Conservation (phyloP, 2,888 invertebrate species). For the Dasysyrphus albostriatus region DNA sequence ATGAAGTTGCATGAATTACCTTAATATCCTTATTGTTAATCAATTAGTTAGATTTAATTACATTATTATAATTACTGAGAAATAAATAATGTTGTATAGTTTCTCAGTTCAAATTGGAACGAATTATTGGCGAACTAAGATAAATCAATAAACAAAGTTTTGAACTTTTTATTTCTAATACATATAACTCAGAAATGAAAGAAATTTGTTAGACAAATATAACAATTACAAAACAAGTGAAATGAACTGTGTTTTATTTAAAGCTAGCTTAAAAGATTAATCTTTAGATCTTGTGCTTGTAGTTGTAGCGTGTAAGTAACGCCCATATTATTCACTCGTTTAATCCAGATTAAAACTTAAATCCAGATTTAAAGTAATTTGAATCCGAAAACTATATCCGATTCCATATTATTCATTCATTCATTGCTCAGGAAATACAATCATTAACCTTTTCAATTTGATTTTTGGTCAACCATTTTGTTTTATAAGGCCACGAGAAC, state of each 20-base stretch:
- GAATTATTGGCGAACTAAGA: conserved; percentile 42
- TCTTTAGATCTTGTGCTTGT: too few species aligned
- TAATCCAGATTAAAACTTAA: too few species aligned
- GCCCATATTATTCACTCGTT: too few species aligned
- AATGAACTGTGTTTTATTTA: conserved; percentile 15
- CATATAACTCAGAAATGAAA: conserved; percentile 11
- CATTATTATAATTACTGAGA: conserved; percentile 35
- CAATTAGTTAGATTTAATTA: conserved; percentile 57
- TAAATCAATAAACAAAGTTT: conserved; percentile 43
- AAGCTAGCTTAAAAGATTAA: not conserved
- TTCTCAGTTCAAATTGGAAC: conserved; percentile 25
- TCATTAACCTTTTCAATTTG: too few species aligned
- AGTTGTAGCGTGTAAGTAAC: too few species aligned
- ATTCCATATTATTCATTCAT: too few species aligned
- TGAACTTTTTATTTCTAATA: conserved; percentile 17
- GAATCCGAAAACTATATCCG: too few species aligned
- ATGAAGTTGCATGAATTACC: too few species aligned
- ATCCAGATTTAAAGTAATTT: too few species aligned
- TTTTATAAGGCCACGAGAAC: too few species aligned
- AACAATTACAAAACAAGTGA: conserved; percentile 33
- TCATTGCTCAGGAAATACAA: too few species aligned
- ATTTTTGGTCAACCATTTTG: too few species aligned
- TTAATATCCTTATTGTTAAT: conserved; percentile 29
- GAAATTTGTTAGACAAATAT: conserved; percentile 44
- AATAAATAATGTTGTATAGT: conserved; percentile 31